These are phyloP conservation scores for Tachysurus vachellii DNA, from an alignment of 2,113 vertebrate genomes.

Conservation along the genomic window DNA sequence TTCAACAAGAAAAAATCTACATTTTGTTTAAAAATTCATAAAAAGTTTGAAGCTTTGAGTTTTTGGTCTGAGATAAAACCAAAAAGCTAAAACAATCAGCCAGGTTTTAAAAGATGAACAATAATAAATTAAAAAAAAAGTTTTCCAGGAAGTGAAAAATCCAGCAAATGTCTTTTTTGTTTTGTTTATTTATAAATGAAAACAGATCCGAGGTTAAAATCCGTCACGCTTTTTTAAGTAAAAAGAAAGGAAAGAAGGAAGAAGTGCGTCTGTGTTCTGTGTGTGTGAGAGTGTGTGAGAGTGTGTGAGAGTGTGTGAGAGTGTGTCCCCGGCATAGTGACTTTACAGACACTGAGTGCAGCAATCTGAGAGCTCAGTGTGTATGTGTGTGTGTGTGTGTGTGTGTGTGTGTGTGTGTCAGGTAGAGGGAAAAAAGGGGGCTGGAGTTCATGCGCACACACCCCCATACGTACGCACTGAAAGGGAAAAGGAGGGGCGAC, in stretches of 20 bases:
- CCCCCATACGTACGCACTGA: not conserved
- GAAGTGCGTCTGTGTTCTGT: slow-evolving; percentile 4
- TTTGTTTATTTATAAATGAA: slow-evolving; percentile 15
- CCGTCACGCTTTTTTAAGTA: not conserved
- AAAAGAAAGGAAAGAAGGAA: not conserved
- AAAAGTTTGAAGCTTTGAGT: not conserved
- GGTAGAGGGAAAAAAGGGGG: slow-evolving; percentile 9
- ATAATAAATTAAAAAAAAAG: not conserved
- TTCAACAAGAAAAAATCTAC: not conserved
- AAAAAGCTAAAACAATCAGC: not conserved
- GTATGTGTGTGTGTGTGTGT: not conserved
- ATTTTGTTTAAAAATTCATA: not conserved
- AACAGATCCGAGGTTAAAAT: not conserved
- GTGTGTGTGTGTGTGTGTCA: slow-evolving; percentile 17
- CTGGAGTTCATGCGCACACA: not conserved
- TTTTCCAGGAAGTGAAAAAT: not conserved
- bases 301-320: not conserved
- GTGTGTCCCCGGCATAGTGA: slow-evolving; percentile 2
- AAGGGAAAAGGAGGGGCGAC: not conserved
- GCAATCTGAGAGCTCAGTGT: slow-evolving; percentile 5
- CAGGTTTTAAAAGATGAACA: not conserved
- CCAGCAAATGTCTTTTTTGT: not conserved
- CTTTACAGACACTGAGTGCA: slow-evolving; percentile 20
- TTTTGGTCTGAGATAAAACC: not conserved
- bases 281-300: not conserved